phyloP scores from a whole-genome alignment of 2,113 vertebrate genomes.

The Stictonetta naevosa region DNA sequence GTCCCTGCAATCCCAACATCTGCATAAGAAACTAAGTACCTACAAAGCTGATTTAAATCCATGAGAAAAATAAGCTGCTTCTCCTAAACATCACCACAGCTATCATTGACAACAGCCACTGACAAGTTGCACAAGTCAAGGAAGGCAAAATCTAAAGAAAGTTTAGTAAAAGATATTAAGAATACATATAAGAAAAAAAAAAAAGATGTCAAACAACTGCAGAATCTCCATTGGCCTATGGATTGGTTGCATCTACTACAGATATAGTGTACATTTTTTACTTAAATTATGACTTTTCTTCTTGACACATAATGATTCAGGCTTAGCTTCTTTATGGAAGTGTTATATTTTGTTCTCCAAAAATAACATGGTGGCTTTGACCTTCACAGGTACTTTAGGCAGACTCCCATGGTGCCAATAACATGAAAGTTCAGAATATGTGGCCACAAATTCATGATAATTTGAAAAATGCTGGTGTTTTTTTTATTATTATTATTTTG shows the following conservation, averaged over 20 bases:
- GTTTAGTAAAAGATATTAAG: background rate
- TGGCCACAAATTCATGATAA: background rate
- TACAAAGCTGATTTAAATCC: background rate
- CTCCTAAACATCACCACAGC: background rate
- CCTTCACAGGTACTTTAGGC: background rate
- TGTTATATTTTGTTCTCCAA: background rate
- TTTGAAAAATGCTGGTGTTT: background rate
- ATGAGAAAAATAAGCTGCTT: background rate
- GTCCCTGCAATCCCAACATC: background rate
- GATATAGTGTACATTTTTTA: background rate
- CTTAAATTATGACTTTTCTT: background rate
- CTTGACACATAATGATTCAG: background rate
- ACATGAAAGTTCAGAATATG: background rate
- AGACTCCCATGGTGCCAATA: background rate
- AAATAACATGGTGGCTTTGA: background rate
- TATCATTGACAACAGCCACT: background rate
- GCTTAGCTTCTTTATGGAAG: background rate
- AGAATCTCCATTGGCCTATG: background rate
- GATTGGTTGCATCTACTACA: background rate
- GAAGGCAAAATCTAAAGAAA: background rate
- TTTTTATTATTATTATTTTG: background rate
- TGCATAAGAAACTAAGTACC: background rate
- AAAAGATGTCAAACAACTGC: background rate
- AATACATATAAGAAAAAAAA: background rate
- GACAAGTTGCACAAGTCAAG: background rate